Conservation (phyloP, 2,113 vertebrate species). For the Alectura lathami region DNA sequence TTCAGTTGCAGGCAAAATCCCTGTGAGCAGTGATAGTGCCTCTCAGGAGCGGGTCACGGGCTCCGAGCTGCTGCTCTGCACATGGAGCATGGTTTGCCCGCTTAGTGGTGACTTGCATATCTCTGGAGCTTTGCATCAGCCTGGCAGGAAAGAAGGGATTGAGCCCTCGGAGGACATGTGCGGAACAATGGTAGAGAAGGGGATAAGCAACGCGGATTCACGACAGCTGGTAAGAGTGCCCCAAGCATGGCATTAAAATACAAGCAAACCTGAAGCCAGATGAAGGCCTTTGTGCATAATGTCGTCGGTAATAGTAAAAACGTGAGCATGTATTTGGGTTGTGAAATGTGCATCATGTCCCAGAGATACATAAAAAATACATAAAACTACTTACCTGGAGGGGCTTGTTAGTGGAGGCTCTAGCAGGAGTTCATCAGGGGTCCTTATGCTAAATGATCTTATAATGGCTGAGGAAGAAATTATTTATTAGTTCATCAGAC, state of each 20-base stretch:
- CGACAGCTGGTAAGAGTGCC: too few relatives aligned
- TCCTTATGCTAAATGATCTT: slow-evolving; percentile 47
- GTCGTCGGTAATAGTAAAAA: background rate
- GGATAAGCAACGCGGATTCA: too few relatives aligned
- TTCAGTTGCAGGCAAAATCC: too few relatives aligned
- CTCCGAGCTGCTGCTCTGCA: too few relatives aligned
- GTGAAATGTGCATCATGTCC: background rate
- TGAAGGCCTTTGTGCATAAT: background rate
- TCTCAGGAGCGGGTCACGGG: background rate
- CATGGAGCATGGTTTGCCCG: too few relatives aligned
- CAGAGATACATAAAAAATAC: slow-evolving; percentile 42
- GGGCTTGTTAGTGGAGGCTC: background rate
- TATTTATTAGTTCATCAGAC: slow-evolving; percentile 66
- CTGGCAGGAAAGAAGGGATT: too few relatives aligned
- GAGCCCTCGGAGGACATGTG: too few relatives aligned
- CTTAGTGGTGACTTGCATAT: too few relatives aligned
- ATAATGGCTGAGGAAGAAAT: slow-evolving; percentile 60
- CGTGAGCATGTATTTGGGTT: background rate
- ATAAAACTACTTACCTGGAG: slow-evolving; percentile 37
- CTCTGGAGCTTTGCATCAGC: too few relatives aligned
- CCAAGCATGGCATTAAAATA: background rate
- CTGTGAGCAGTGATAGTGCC: too few relatives aligned
- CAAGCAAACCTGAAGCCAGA: background rate
- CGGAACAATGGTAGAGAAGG: too few relatives aligned
- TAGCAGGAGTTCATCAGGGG: background rate